Evolutionary conservation across 1,140 invertebrate genomes (phyloP).

Genomic region (Gonioctena quinquepunctata): DNA sequence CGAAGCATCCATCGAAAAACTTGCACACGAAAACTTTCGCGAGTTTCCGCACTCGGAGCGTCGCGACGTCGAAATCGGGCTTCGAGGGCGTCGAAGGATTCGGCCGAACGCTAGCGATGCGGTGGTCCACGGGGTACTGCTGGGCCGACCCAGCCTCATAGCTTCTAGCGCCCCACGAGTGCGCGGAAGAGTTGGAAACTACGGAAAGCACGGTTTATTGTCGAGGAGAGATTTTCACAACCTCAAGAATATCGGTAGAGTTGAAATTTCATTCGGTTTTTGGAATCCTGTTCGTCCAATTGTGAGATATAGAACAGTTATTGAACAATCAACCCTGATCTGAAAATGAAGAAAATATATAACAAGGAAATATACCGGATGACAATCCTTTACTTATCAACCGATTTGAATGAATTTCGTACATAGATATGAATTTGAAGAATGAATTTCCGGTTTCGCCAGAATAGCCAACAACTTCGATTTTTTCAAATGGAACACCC

Average conservation of each 20-base stretch:
- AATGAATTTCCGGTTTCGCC: too few relatives aligned
- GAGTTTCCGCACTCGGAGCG: background rate
- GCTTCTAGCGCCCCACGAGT: background rate
- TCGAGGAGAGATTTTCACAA: background rate
- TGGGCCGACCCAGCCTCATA: constrained; percentile 5
- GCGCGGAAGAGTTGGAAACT: background rate
- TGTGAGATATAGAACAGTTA: too few relatives aligned
- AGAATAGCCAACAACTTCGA: too few relatives aligned
- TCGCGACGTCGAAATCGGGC: background rate
- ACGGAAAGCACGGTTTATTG: background rate
- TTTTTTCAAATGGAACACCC: too few relatives aligned
- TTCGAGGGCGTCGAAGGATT: background rate
- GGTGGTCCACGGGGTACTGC: constrained; percentile 4
- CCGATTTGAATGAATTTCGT: too few relatives aligned
- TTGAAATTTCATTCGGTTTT: too few relatives aligned
- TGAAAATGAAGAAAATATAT: too few relatives aligned
- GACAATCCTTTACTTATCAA: too few relatives aligned
- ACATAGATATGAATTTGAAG: too few relatives aligned
- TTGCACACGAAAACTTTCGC: background rate
- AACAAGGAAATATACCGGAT: too few relatives aligned
- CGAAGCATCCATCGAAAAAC: background rate
- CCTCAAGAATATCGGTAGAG: background rate
- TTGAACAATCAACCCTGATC: too few relatives aligned
- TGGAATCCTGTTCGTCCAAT: too few relatives aligned
- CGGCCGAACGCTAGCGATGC: background rate